Base-by-base conservation (phyloP, 1,140 invertebrate genomes). In the Heliothis virescens region DNA sequence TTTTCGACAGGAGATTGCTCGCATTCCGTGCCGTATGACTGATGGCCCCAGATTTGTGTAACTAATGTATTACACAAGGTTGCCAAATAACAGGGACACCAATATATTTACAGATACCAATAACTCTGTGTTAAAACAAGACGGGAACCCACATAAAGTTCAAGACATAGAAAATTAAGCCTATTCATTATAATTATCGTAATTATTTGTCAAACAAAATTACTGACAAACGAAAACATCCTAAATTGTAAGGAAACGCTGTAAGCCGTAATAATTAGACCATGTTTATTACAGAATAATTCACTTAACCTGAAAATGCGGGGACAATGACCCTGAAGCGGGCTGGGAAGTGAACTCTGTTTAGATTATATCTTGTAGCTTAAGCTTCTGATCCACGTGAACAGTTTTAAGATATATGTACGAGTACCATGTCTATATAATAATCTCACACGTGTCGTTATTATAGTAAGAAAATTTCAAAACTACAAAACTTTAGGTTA, bases 1-100 rank as follows among this genome's bases (percentile, higher is more conserved):
- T 67, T 67, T 48, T 67, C 63, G 63, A 67, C 63, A 67, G 34
- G 41, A 67, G 48, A 67, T 67, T 67, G 63, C 63, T 67, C 41
- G n/a, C n/a, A 67, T n/a, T 21, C 63, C 41, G 63, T 16, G 29
- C 3, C 13, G 41, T 67, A 48, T 65, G 63, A 67, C 10, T 67
- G 16, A 67, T 67, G 41, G 47, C 41, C 62, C 63, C 18, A 67
- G 16, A 67, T 67, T 48, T 48, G 16, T 48, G 41, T 48, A 67
- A 48, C 1, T 48, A 48, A 67, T 48, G 48, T 67, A 15, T 3
- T 21, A 41, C 16, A 48, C 60, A 63, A 63, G 60, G 63, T 48
- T 67, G 4, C 41, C 29, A 62, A 11, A 62, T 62, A 34, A 60
- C 11, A 60, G 11, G 26, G 12, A 21, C 26, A 29, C 3, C 34